phyloP scores from a whole-genome alignment of 2,797 vertebrate species.

The Pseudochirops corinnae region DNA sequence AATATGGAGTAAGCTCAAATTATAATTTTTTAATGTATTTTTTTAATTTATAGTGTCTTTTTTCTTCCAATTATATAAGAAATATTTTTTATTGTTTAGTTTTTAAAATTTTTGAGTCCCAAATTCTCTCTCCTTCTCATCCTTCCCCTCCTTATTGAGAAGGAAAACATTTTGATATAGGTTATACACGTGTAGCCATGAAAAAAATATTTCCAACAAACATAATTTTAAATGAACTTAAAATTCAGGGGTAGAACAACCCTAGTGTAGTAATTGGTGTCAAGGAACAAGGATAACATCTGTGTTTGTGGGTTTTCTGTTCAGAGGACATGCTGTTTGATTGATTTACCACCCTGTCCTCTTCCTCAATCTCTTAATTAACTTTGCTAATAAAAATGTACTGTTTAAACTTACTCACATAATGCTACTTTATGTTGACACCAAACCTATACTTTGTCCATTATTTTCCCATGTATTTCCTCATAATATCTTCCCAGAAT shows the following conservation, averaged over 20 bases:
- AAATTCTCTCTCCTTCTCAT: background rate
- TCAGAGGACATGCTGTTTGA: conserved; percentile 19
- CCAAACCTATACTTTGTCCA: background rate
- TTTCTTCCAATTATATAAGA: background rate
- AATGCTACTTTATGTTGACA: conserved; percentile 5
- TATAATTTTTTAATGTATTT: background rate
- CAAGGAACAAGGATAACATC: background rate
- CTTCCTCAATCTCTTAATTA: conserved; percentile 18
- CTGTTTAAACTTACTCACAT: conserved; percentile 23
- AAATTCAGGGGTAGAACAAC: background rate
- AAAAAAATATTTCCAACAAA: background rate
- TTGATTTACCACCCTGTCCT: conserved; percentile 30
- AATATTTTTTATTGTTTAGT: background rate
- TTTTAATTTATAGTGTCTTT: background rate
- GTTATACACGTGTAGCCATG: background rate
- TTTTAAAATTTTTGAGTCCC: background rate
- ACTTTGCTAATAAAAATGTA: conserved; percentile 26
- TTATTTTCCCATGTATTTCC: conserved; percentile 18
- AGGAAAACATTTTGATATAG: background rate
- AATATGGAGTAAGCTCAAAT: background rate
- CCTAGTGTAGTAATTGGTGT: conserved; percentile 8
- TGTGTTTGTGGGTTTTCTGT: conserved; percentile 22
- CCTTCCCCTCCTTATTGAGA: background rate
- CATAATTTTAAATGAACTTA: conserved; percentile 48
- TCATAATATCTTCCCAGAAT: background rate